A percentile compares a stretch with the other conserved stretches of the same genome.
Conservation (phyloP, 2,113 vertebrate species). For the Takifugu flavidus region DNA sequence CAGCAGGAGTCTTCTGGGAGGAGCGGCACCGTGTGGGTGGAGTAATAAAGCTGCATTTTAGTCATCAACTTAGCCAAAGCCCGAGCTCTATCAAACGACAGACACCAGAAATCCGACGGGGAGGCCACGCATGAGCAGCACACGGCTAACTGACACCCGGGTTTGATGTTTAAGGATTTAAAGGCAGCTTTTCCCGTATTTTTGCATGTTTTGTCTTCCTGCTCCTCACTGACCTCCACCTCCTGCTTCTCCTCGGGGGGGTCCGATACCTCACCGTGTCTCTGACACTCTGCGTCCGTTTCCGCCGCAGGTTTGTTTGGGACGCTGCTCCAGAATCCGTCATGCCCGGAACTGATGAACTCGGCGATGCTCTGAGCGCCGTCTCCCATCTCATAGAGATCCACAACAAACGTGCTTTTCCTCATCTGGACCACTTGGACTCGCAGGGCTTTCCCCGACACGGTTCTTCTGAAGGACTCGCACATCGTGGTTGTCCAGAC, state of each 20-base stretch:
- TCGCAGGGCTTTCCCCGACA: constrained; percentile 74
- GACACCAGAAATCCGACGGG: constrained; percentile 85
- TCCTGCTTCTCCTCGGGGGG: background rate
- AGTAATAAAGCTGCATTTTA: constrained; percentile 79
- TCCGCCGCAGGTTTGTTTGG: background rate
- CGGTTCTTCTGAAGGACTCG: constrained; percentile 78
- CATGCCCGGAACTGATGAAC: constrained; percentile 74
- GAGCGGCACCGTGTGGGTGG: constrained; percentile 60
- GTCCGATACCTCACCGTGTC: constrained; percentile 5
- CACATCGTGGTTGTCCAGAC: constrained; percentile 76
- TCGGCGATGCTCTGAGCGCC: constrained; percentile 62
- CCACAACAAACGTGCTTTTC: constrained; percentile 74
- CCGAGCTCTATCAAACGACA: constrained; percentile 64
- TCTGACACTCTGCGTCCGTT: background rate
- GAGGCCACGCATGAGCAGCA: constrained; percentile 72
- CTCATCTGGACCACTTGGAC: constrained; percentile 72
- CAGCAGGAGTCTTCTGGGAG: constrained; percentile 74
- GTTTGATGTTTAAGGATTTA: constrained; percentile 73
- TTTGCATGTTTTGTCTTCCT: background rate
- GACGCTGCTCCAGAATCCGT: constrained; percentile 68
- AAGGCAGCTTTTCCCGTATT: constrained; percentile 19
- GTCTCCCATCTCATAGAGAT: constrained; percentile 58
- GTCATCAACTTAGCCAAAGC: constrained; percentile 79
- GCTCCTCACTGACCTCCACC: background rate
- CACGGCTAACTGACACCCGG: constrained; percentile 77